Base-by-base conservation (phyloP, 92 coral and sea anemone genomes). In the Phenganax marumi region DNA sequence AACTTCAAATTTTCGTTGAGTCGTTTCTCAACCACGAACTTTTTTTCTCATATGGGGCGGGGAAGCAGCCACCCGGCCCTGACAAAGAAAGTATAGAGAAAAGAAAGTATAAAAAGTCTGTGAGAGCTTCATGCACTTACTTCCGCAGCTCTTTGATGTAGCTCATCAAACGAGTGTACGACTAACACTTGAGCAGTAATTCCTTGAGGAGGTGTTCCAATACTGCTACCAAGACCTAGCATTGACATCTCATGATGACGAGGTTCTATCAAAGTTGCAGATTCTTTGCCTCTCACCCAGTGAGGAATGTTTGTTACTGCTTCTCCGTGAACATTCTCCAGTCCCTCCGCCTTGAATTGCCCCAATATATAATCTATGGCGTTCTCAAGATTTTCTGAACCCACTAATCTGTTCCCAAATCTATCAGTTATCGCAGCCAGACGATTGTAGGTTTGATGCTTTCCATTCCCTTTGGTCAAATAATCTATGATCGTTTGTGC, bases 281-380 rank as follows among this genome's bases (percentile, higher is more conserved):
- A 90, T 50, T 93, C 97, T 56, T 81, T 56, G 39, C 97, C 97
- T 46, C 97, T 83, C 13, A 93, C 97, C 97, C 97, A 93, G 79
- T 91, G 97, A 1, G 93, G 80, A 3, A 93, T 90, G n/a, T 70
- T 43, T 11, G 63, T 78, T 23, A 91, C 97, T 26, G 85, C 83
- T 52, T 93, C 97, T 2, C 97, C 97, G 70, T 93, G 97, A 3
- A 93, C 97, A 77, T 92, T 91, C 64, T 93, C 97, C 70, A 93
- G 75, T 0, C 91, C 90, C 23, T 93, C 97, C 21, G 62, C 85
- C 81, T 85, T 48, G 23, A 93, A 51, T 70, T 84, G 91, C 39
- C 73, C 76, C 17, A 93, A 64, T 93, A 93, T 88, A 55, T 91
- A 93, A 83, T 93, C 97, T 74, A 93, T 93, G 10, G 96, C 88